These are phyloP conservation scores for Rhodinocichla rosea DNA, from an alignment of 2,113 vertebrate genomes.

Conservation along the genomic window DNA sequence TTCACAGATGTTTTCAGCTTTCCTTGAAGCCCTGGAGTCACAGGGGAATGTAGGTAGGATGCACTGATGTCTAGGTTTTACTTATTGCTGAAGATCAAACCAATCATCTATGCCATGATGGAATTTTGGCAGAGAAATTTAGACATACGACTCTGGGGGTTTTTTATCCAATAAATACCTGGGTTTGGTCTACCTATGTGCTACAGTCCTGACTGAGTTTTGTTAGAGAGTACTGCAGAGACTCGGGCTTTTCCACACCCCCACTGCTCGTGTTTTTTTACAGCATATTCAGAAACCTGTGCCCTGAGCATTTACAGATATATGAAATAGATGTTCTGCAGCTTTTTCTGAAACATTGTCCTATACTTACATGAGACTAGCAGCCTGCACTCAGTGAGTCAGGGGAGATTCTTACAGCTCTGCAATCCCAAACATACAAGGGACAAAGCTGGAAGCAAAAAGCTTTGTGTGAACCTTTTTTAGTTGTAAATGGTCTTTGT, in stretches of 20 bases:
- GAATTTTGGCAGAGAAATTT: not conserved
- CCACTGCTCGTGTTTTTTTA: not conserved
- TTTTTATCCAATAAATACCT: not conserved
- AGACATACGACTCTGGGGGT: not conserved
- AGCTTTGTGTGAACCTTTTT: not conserved
- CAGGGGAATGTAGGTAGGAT: not conserved
- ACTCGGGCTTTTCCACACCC: not conserved
- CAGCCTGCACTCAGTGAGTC: not conserved
- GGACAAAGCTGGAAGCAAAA: not conserved
- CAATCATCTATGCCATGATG: not conserved
- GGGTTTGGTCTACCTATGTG: not conserved
- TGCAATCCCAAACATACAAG: not conserved
- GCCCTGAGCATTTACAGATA: not conserved
- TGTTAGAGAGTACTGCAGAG: not conserved
- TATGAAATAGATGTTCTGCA: not conserved
- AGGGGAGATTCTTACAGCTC: not conserved
- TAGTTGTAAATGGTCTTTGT: not conserved
- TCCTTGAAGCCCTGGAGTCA: not conserved
- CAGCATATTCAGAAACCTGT: not conserved
- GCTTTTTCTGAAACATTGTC: not conserved
- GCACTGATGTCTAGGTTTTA: not conserved
- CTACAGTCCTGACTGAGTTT: not conserved
- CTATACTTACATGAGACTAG: not conserved
- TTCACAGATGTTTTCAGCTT: not conserved
- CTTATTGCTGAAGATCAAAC: not conserved